Base-by-base conservation (phyloP, 2,888 invertebrate genomes). In the Endotricha flammealis region DNA sequence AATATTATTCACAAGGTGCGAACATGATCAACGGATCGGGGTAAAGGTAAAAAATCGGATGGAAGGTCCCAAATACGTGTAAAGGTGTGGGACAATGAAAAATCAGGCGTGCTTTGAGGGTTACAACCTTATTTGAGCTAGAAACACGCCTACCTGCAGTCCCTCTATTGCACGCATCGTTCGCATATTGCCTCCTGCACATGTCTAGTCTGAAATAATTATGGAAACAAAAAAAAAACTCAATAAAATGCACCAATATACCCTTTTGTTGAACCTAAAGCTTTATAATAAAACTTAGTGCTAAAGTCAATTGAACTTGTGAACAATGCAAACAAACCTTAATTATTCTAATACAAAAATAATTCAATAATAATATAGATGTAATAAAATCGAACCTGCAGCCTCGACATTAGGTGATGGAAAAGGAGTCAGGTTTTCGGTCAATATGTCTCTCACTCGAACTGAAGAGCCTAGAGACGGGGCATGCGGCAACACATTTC, bases 91-190 rank as follows among this genome's bases (percentile, higher is more conserved):
- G 73, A 79, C 73, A 44, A 71, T 72, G 67, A 68, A 62, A n/a
- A 58, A 41, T 57, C 62, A 75, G 85, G 85, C 81, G 85, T 85
- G 85, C 83, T 79, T 72, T 72, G 10, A n/a, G 22, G 13, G 10
- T 10, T 23, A n/a, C n/a, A 20, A 29, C 14, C 23, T 24, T 23
- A 29, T 27, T 25, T 23, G 6, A 16, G 16, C n/a, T 64, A 61
- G 65, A 69, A 69, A 80, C 85, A 83, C 83, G 81, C 83, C 91
- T 95, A 97, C 97, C 97, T 95, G 97, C 97, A 66, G 97, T 97
- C 90, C 97, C 97, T 90, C 96, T 93, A 93, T 97, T 97, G 93
- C 97, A 97, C 88, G 93, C 93, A 89, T 95, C 96, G 90, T 93
- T 94, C 83, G 94, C 93, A 90, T 92, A 94, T 89, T 95, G 93